These are phyloP conservation scores for Dolichoris vasculosae DNA, from an alignment of 1,140 invertebrate genomes.

Conservation along the genomic window DNA sequence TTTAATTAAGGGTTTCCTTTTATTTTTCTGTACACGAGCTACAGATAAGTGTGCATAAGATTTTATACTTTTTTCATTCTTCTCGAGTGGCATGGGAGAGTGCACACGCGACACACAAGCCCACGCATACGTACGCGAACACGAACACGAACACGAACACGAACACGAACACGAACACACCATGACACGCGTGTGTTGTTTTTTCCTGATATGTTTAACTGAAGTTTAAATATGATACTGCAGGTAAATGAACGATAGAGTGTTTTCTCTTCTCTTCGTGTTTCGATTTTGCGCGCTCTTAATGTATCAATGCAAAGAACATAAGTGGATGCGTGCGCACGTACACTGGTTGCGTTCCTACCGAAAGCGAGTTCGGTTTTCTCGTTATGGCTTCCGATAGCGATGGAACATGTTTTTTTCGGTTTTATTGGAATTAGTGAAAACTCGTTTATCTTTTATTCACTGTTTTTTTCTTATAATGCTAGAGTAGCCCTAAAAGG, in stretches of 20 bases:
- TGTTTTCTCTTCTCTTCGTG: not conserved
- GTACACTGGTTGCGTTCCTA: not conserved
- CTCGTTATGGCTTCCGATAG: slow-evolving; percentile 35
- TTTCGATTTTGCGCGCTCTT: not conserved
- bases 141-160: too few species aligned
- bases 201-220: not conserved
- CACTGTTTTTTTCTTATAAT: not conserved
- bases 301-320: not conserved
- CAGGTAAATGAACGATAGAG: not conserved
- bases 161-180: too few species aligned
- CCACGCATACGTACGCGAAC: too few species aligned
- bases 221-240: not conserved
- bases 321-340: slow-evolving; percentile 2
- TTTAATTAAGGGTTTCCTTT: not conserved
- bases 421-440: slow-evolving; percentile 19
- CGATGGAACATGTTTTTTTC: slow-evolving; percentile 20
- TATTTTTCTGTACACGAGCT: not conserved
- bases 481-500: not conserved
- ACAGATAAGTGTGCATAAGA: too few species aligned
- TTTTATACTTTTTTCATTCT: not conserved
- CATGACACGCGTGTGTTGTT: not conserved
- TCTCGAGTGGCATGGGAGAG: too few species aligned
- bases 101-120: too few species aligned
- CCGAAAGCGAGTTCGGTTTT: not conserved
- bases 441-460: slow-evolving; percentile 8